Percentiles rank a stretch among this genome's conserved stretches.
These are phyloP conservation scores for Anarsia innoxiella DNA, from an alignment of 2,888 invertebrate species.

Conservation along the genomic window DNA sequence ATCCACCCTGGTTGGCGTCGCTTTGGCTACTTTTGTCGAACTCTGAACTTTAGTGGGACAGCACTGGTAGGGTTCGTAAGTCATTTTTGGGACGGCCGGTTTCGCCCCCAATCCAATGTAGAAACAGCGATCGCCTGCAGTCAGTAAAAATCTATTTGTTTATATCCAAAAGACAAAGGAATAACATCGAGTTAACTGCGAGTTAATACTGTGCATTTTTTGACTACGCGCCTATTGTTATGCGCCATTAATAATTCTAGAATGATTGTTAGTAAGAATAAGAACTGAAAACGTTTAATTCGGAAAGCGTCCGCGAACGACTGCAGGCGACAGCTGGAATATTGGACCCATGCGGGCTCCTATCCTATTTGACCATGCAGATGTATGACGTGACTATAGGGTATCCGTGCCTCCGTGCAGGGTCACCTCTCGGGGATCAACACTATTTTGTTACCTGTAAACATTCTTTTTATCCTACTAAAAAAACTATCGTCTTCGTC, in stretches of 20 bases:
- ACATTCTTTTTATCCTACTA: slow-evolving; percentile 69
- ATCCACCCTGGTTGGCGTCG: slow-evolving; percentile 78
- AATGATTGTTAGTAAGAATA: slow-evolving; percentile 69
- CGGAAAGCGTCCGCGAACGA: slow-evolving; percentile 75
- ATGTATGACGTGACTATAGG: slow-evolving; percentile 49
- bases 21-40: slow-evolving; percentile 87
- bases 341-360: slow-evolving; percentile 64
- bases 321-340: slow-evolving; percentile 79
- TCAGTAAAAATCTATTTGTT: slow-evolving; percentile 90
- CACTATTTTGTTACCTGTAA: slow-evolving; percentile 69
- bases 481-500: slow-evolving; percentile 67
- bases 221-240: slow-evolving; percentile 49
- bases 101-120: slow-evolving; percentile 95
- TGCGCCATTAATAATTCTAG: slow-evolving; percentile 63
- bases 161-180: slow-evolving; percentile 68
- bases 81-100: slow-evolving; percentile 82
- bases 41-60: slow-evolving; percentile 90
- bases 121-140: slow-evolving; percentile 98
- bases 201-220: slow-evolving; percentile 66
- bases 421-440: slow-evolving; percentile 48
- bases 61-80: slow-evolving; percentile 94
- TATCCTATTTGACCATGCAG: slow-evolving; percentile 61
- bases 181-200: slow-evolving; percentile 57
- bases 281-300: slow-evolving; percentile 67
- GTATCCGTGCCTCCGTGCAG: slow-evolving; percentile 53